phyloP scores from a whole-genome alignment of 2,113 vertebrate genomes.

The Suncus etruscus region DNA sequence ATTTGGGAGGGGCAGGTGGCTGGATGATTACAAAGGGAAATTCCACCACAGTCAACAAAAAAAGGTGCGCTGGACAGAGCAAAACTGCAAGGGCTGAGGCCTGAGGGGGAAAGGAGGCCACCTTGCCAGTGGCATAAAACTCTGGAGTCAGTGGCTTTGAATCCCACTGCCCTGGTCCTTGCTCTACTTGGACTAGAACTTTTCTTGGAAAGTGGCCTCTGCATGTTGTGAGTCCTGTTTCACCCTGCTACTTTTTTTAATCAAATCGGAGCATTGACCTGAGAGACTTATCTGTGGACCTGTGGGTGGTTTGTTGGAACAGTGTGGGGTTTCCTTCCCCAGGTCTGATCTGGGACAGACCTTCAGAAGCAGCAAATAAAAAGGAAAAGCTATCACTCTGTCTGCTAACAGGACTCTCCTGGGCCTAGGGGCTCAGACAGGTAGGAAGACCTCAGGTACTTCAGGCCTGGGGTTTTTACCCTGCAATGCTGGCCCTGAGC shows the following conservation, averaged over 20 bases:
- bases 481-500: background rate
- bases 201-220: background rate
- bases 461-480: background rate
- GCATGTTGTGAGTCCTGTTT: background rate
- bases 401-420: background rate
- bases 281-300: background rate
- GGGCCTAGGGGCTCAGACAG: background rate
- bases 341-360: constrained; percentile 19
- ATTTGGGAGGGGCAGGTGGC: background rate
- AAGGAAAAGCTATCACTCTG: constrained; percentile 21
- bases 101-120: background rate
- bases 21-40: background rate
- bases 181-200: constrained; percentile 28
- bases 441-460: background rate
- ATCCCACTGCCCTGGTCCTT: background rate
- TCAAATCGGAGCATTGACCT: background rate
- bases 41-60: background rate
- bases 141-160: background rate
- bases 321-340: background rate
- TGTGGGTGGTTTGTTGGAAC: constrained; percentile 1
- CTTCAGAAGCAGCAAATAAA: constrained; percentile 71
- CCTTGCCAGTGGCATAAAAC: background rate
- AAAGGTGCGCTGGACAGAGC: background rate
- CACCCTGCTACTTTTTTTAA: background rate
- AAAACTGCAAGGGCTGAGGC: background rate